A percentile compares a stretch with the other conserved stretches of the same genome.
Evolutionary conservation across 2,888 invertebrate species (phyloP).

Genomic region (Icerya purchasi): DNA sequence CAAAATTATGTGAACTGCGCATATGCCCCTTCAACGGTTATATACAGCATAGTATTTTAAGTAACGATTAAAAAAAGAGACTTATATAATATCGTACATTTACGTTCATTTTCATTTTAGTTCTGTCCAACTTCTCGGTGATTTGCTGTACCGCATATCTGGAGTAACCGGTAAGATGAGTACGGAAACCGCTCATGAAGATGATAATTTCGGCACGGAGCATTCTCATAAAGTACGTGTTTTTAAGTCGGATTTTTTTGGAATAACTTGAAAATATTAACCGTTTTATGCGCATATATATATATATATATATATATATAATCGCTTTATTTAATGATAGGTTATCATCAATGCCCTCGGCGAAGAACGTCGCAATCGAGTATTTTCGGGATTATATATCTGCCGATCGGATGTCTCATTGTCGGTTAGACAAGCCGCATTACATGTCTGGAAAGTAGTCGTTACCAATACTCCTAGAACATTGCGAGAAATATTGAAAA

Average conservation of each 20-base stretch:
- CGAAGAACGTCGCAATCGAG: conserved; percentile 70
- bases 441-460: conserved; percentile 99
- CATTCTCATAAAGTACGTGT: conserved; percentile 45
- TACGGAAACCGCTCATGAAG: conserved; percentile 91
- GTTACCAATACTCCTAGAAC: conserved; percentile 96
- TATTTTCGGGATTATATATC: conserved; percentile 88
- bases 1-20: too few relatives aligned
- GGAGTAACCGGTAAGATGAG: conserved; percentile 98
- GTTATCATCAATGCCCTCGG: conserved; percentile 79
- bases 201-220: conserved; percentile 97
- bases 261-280: background rate
- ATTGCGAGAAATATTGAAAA: conserved; percentile 82
- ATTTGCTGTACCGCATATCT: conserved; percentile 84
- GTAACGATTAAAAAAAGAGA: background rate
- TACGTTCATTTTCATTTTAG: conserved; percentile 29
- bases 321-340: conserved; percentile 23
- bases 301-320: background rate
- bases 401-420: conserved; percentile 89
- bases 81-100: background rate
- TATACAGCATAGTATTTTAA: too few relatives aligned
- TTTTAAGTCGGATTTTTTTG: background rate
- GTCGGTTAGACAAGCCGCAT: conserved; percentile 89
- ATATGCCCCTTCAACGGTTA: too few relatives aligned
- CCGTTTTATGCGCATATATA: too few relatives aligned
- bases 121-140: conserved; percentile 86